Percentiles rank a stretch among this genome's conserved stretches.
phyloP scores from a whole-genome alignment of 2,113 vertebrate species.

The Laticauda colubrina region DNA sequence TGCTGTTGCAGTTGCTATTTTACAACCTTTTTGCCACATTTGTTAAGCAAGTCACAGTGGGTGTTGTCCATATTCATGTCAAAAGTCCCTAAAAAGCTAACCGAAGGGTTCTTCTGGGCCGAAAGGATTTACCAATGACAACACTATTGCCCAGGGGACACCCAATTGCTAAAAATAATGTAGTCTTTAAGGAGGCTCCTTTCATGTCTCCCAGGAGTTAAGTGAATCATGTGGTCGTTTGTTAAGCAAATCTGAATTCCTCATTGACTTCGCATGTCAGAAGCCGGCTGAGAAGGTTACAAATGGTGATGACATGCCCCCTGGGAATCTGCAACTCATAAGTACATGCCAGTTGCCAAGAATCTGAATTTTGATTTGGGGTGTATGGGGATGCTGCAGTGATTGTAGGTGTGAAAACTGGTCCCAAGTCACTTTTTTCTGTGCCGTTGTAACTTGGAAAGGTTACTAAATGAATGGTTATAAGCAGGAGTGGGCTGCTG shows the following conservation, averaged over 20 bases:
- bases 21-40: background rate
- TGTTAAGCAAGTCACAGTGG: background rate
- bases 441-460: background rate
- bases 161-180: background rate
- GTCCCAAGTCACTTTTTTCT: background rate
- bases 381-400: background rate
- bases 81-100: background rate
- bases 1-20: background rate
- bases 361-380: background rate
- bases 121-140: background rate
- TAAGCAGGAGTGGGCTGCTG: too few relatives aligned
- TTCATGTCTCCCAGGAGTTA: background rate
- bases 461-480: background rate
- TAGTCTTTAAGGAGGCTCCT: background rate
- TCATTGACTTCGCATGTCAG: background rate
- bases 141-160: background rate
- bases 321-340: background rate
- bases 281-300: background rate
- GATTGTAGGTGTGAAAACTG: background rate
- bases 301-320: background rate
- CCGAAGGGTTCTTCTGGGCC: background rate
- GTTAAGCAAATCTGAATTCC: background rate
- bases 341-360: background rate
- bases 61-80: background rate
- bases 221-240: background rate